Base-by-base conservation (phyloP, 2,113 vertebrate genomes). In the Fulica atra region DNA sequence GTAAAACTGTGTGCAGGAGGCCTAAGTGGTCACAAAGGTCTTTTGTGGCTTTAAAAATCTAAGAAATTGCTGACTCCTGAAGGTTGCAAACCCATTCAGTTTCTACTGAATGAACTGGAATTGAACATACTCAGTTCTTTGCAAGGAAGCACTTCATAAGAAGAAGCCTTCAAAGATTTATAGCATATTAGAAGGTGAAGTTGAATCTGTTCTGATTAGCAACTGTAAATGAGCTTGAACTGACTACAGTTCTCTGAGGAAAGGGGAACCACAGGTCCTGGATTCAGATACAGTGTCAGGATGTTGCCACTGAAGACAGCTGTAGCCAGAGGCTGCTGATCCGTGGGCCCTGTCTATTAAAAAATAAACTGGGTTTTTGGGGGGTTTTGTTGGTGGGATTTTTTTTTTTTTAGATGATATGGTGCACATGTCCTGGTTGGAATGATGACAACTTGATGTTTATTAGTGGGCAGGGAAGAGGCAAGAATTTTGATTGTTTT, bases 141-240 rank as follows among this genome's bases (percentile, higher is more conserved):
- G 71, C 35, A 77, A 78, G 36, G 46, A 92, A 92, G 60, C 69
- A 42, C 33, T 90, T 33, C 80, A 50, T 54, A 90, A 92, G 88
- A 91, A 94, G 76, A 77, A 88, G 38, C 5, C 33, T 91, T 95
- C 72, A 64, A 86, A 92, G 46, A 42, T 84, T 66, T 93, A 92
- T n/a, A n/a, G n/a, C n/a, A n/a, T n/a, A n/a, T n/a, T 93, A 79
- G 92, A 95, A 96, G 60, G 86, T 89, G 69, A 88, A 57, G 65
- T 63, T 94, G 83, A 88, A 93, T 93, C 77, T 92, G 57, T 51
- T 95, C 69, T 88, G 72, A 95, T 94, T 93, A 93, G 24, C 57
- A 95, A 57, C 83, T 86, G 77, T 89, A 90, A 90, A 95, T 86
- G 92, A 92, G 69, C 64, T 91, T 84, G 70, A 90, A 86, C 77